Percentiles rank a stretch among this genome's conserved stretches.
Conservation (phyloP, 2,797 vertebrate genomes). For the Morus bassanus region DNA sequence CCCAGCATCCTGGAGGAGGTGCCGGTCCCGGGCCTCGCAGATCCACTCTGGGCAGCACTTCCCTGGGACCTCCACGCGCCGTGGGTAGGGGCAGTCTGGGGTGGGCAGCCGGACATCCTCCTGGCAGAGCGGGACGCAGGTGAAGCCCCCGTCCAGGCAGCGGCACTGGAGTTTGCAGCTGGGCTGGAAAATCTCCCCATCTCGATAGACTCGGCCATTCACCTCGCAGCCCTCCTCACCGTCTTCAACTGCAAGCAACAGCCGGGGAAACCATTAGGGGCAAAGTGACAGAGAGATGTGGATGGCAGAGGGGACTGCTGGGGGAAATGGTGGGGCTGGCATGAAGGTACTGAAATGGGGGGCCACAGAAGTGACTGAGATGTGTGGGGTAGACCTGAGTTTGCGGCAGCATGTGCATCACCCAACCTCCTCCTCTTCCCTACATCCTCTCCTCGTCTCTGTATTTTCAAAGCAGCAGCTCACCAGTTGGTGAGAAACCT, state of each 20-base stretch:
- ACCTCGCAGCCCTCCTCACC: constrained; percentile 82
- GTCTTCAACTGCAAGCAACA: constrained; percentile 75
- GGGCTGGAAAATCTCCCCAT: constrained; percentile 91
- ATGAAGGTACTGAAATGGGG: background rate
- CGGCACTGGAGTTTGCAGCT: constrained; percentile 85
- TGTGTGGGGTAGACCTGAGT: background rate
- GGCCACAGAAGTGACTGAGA: background rate
- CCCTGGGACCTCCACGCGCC: constrained; percentile 80
- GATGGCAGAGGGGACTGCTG: background rate
- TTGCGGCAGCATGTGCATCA: background rate
- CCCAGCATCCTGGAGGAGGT: constrained; percentile 62
- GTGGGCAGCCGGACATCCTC: constrained; percentile 80
- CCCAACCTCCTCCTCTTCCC: background rate
- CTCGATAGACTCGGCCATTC: constrained; percentile 81
- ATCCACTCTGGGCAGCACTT: constrained; percentile 95
- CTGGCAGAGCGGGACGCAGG: constrained; percentile 84
- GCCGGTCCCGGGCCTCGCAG: constrained; percentile 75
- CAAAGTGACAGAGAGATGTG: background rate
- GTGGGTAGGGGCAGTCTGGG: constrained; percentile 86
- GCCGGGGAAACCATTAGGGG: background rate
- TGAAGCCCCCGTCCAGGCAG: constrained; percentile 86
- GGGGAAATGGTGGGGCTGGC: background rate
- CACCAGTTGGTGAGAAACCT: background rate
- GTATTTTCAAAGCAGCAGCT: background rate
- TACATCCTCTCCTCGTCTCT: background rate